Conservation (phyloP, 2,113 vertebrate genomes). For the Brienomyrus longianalis region DNA sequence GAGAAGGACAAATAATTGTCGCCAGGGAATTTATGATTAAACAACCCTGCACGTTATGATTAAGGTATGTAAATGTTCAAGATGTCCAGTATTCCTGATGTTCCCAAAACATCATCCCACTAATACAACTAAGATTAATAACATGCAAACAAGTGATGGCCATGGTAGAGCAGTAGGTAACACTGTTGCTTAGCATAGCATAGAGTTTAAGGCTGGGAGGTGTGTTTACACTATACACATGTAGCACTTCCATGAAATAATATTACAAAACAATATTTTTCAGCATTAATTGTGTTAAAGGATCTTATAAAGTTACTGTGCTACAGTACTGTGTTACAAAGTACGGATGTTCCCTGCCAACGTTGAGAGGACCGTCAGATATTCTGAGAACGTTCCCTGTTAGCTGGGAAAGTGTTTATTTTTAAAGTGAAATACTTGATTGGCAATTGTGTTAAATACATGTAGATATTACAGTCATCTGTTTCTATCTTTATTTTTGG, state of each 20-base stretch:
- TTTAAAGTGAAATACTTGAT: background rate
- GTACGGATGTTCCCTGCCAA: no score
- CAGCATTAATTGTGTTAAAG: background rate
- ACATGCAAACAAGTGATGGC: background rate
- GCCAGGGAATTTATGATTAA: background rate
- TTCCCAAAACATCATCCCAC: background rate
- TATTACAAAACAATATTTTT: background rate
- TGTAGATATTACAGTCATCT: background rate
- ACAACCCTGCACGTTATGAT: background rate
- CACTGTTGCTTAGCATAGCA: background rate
- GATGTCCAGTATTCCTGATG: background rate
- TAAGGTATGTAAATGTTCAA: background rate
- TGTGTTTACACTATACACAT: background rate
- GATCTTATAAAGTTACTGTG: background rate
- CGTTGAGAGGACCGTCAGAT: background rate
- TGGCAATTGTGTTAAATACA: background rate
- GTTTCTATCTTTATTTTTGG: background rate
- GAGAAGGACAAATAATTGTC: background rate
- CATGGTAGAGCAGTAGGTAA: background rate
- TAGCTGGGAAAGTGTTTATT: background rate
- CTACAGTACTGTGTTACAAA: no score
- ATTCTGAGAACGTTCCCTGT: background rate
- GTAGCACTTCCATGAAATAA: background rate
- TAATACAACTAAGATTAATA: background rate
- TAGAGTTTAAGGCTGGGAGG: background rate